phyloP scores from a whole-genome alignment of 2,888 invertebrate species.

The Conus canariensis region DNA sequence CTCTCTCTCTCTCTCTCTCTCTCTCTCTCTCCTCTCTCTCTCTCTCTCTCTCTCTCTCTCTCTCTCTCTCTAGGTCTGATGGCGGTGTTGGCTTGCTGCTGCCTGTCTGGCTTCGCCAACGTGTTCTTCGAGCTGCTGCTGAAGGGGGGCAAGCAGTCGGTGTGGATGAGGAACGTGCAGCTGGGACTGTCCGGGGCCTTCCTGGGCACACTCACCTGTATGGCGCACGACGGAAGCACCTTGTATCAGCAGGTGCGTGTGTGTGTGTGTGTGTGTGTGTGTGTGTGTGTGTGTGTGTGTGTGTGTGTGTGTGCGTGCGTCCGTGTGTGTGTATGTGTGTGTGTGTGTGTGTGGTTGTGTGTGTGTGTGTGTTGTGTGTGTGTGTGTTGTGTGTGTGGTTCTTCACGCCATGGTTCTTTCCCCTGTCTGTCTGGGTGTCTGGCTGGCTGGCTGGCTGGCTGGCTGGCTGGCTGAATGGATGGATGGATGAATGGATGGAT shows the following conservation, averaged over 20 bases:
- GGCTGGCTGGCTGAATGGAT: too few relatives aligned
- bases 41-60: not conserved
- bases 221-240: not conserved
- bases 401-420: not conserved
- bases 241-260: constrained; percentile 1
- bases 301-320: too few relatives aligned
- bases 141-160: constrained; percentile 78
- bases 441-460: too few relatives aligned
- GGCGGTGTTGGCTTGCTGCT: constrained; percentile 80
- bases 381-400: too few relatives aligned
- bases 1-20: too few relatives aligned
- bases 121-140: constrained; percentile 82
- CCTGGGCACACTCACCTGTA: constrained; percentile 35
- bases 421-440: too few relatives aligned
- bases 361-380: too few relatives aligned
- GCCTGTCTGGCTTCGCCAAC: constrained; percentile 81
- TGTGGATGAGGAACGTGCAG: constrained; percentile 81
- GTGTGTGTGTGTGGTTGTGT: too few relatives aligned
- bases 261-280: too few relatives aligned
- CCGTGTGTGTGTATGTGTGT: too few relatives aligned
- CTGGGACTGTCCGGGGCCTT: constrained; percentile 71
- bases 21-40: not conserved
- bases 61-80: constrained; percentile 57
- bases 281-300: too few relatives aligned
- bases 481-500: too few relatives aligned